Evolutionary conservation across 37 sponge, comb jelly and placozoan species (phyloP).

Genomic region (Cliona cf. orientalis): DNA sequence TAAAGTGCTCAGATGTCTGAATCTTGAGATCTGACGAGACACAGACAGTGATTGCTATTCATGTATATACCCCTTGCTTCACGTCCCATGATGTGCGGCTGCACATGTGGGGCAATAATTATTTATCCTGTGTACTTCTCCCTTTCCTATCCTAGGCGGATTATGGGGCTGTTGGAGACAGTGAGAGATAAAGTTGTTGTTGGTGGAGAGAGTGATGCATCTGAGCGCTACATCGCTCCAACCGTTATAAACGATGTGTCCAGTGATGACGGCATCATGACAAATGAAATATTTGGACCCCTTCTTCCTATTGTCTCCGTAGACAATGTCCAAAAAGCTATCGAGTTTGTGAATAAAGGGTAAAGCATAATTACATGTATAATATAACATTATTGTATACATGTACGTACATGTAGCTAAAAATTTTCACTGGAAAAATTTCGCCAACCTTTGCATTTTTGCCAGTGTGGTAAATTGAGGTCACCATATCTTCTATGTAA

Average conservation of each 20-base stretch:
- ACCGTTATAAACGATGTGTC: conserved; percentile 77
- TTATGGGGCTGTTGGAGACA: conserved; percentile 41
- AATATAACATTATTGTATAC: neutral
- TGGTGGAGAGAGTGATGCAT: conserved; percentile 74
- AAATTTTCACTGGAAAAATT: neutral
- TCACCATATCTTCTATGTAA: no score
- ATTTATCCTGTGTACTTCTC: neutral
- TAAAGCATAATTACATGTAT: neutral
- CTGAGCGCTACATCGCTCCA: conserved; percentile 73
- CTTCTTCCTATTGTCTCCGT: conserved; percentile 77
- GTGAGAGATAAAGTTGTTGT: conserved; percentile 44
- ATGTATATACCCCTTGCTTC: no score
- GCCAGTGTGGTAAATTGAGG: no score
- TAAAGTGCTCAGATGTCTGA: no score
- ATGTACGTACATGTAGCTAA: neutral
- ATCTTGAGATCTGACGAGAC: no score
- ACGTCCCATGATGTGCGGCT: no score
- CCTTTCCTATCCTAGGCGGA: conserved; percentile 43
- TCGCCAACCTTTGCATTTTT: no score
- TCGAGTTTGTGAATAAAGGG: conserved; percentile 66
- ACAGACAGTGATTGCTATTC: no score
- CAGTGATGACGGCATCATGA: conserved; percentile 69
- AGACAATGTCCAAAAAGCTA: conserved; percentile 67
- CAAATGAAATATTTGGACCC: conserved; percentile 91
- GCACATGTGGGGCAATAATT: no score